Conservation (phyloP, 37 sponge, comb jelly and placozoan species). For the Hormiphora californensis region DNA sequence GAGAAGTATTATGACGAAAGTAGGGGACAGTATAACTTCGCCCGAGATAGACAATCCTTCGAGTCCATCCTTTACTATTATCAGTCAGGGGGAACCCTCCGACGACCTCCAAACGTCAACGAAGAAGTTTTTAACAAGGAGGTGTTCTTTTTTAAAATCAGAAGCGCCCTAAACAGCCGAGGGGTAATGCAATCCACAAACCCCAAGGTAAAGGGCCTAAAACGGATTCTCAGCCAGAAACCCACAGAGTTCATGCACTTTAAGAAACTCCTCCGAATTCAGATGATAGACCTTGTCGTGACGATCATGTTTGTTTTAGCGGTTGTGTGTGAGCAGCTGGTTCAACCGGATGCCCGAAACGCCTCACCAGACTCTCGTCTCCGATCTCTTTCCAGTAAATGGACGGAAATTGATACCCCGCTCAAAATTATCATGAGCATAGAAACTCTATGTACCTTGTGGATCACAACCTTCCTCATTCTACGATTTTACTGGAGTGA, state of each 20-base stretch:
- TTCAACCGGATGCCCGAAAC: background rate
- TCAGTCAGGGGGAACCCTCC: conserved; percentile 30
- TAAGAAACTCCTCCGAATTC: conserved; percentile 25
- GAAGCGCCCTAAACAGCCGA: background rate
- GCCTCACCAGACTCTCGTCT: background rate
- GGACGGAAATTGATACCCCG: conserved; percentile 40
- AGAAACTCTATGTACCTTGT: conserved; percentile 37
- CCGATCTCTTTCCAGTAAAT: background rate
- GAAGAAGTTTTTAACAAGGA: conserved; percentile 28
- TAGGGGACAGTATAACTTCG: background rate
- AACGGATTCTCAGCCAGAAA: conserved; percentile 33
- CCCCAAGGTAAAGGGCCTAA: conserved; percentile 33
- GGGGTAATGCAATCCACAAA: conserved; percentile 36
- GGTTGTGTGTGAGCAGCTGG: conserved; percentile 47
- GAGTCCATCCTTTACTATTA: conserved; percentile 47
- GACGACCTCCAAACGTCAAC: conserved; percentile 27
- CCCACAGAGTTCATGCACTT: conserved; percentile 50
- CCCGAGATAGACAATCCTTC: conserved; percentile 36
- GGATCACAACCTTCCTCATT: conserved; percentile 49
- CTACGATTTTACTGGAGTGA: conserved; percentile 36
- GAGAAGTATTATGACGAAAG: conserved; percentile 15
- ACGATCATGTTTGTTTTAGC: conserved; percentile 21
- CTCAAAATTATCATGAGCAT: conserved; percentile 22
- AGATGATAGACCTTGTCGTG: conserved; percentile 41
- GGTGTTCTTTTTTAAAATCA: conserved; percentile 44